Percentiles rank a stretch among this genome's conserved stretches.
phyloP scores from a whole-genome alignment of 2,888 invertebrate species.

The Monopis laevigella region DNA sequence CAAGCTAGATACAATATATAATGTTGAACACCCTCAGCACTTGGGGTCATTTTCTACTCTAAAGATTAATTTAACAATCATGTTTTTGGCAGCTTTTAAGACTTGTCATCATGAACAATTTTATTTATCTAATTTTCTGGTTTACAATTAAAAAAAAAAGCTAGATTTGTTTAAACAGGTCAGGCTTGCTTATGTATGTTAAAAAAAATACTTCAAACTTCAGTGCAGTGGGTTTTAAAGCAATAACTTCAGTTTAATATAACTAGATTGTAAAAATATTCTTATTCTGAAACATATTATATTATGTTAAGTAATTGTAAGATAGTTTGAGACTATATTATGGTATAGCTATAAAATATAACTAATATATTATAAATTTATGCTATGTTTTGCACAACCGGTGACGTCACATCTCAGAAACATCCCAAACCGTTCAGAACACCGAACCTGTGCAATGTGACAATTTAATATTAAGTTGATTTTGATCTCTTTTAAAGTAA shows the following conservation, averaged over 20 bases:
- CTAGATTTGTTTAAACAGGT: no score
- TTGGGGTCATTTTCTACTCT: constrained; percentile 22
- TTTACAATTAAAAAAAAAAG: no score
- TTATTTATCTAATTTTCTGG: no score
- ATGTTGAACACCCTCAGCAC: constrained; percentile 17
- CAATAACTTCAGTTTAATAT: no score
- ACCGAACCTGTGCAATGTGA: constrained; percentile 37
- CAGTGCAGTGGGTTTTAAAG: no score
- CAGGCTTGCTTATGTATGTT: no score
- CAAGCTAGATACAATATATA: constrained; percentile 45
- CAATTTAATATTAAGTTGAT: constrained; percentile 60
- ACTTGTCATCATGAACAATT: no score
- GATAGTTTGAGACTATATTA: constrained; percentile 45
- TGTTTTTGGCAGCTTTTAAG: neutral
- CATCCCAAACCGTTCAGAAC: neutral
- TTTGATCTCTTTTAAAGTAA: constrained; percentile 61
- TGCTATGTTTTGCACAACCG: neutral
- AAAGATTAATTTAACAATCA: constrained; percentile 25
- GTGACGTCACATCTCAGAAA: neutral
- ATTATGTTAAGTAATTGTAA: constrained; percentile 63
- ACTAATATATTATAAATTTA: constrained; percentile 39
- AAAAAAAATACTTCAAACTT: no score
- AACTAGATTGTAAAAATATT: constrained; percentile 46
- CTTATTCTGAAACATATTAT: no score
- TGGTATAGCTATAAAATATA: constrained; percentile 37